Base-by-base conservation (phyloP, 37 sponge, comb jelly and placozoan genomes). In the Theonella swinhoei region DNA sequence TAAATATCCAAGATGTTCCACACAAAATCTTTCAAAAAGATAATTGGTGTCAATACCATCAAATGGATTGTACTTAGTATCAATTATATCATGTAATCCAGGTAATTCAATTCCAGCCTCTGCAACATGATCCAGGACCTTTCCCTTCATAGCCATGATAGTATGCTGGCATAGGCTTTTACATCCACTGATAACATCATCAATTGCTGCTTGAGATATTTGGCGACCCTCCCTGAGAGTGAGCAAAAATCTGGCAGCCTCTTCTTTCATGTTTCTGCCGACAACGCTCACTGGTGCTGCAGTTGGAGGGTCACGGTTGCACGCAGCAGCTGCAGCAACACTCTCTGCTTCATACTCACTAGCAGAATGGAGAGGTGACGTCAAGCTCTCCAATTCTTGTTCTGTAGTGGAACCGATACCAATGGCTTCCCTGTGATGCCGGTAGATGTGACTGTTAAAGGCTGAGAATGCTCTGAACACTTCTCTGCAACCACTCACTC, bases 401-500 rank as follows among this genome's bases (percentile, higher is more conserved):
- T n/a, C n/a, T n/a, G n/a, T n/a, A n/a, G n/a, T n/a, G n/a, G n/a
- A n/a, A n/a, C n/a, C n/a, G n/a, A n/a, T n/a, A n/a, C 26, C 66
- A 40, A 74, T 3, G 1, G 36, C 28, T 47, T 31, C 29, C 33
- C 68, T 43, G 39, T 84, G 85, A 9, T 64, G 29, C 0, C 85
- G 42, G 23, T 84, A 84, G 26, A 84, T 68, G 28, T 84, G 85
- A 26, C 72, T 65, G 69, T 84, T 68, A 33, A 72, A 70, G 20
- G 76, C 31, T 25, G 76, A 84, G 47, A 84, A 84, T 4, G 59
- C 34, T 59, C 58, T 64, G 32, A 66, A 84, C 3, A 39, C 66
- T 24, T 64, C 68, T 34, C 59, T 30, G 37, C 86, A 85, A 14
- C 60, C 64, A n/a, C 70, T 40, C 3, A 85, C 36, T 20, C 76